Evolutionary conservation across 2,113 vertebrate genomes (phyloP).

Genomic region (Tretioscincus oriximinensis): DNA sequence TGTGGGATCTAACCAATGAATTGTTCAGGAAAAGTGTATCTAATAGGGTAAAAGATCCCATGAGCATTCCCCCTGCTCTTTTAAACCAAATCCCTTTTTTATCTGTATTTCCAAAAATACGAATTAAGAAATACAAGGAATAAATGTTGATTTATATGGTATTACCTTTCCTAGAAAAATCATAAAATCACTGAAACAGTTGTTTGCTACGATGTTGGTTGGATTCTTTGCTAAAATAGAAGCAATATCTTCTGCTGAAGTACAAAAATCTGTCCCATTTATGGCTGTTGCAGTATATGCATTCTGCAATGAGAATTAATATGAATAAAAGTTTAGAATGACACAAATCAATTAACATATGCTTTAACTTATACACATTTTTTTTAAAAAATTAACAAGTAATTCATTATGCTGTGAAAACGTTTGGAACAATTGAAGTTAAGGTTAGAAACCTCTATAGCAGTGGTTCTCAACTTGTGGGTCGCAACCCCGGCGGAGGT

Average conservation of each 20-base stretch:
- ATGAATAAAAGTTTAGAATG: not conserved
- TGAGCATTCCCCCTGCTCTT: not conserved
- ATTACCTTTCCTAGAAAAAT: slow-evolving; percentile 81
- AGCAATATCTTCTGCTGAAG: slow-evolving; percentile 70
- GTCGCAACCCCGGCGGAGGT: too few species aligned
- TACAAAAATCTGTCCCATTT: slow-evolving; percentile 78
- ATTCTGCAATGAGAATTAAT: slow-evolving; percentile 68
- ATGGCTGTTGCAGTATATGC: slow-evolving; percentile 71
- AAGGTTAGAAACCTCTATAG: slow-evolving; percentile 17
- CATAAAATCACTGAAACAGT: slow-evolving; percentile 71
- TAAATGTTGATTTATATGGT: not conserved
- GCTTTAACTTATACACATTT: slow-evolving; percentile 21
- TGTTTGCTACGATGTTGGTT: slow-evolving; percentile 59
- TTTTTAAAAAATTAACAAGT: not conserved
- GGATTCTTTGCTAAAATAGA: slow-evolving; percentile 67
- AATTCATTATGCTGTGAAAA: not conserved
- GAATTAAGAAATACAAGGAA: not conserved
- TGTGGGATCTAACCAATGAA: too few species aligned
- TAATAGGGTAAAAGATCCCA: not conserved
- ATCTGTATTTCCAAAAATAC: not conserved
- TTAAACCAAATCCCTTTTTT: not conserved
- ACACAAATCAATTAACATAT: not conserved
- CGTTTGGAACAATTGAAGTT: slow-evolving; percentile 14
- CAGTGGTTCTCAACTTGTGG: too few species aligned
- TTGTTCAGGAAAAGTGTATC: too few species aligned